Evolutionary conservation across 2,113 vertebrate genomes (phyloP).

Genomic region (Oreochromis spilurus): DNA sequence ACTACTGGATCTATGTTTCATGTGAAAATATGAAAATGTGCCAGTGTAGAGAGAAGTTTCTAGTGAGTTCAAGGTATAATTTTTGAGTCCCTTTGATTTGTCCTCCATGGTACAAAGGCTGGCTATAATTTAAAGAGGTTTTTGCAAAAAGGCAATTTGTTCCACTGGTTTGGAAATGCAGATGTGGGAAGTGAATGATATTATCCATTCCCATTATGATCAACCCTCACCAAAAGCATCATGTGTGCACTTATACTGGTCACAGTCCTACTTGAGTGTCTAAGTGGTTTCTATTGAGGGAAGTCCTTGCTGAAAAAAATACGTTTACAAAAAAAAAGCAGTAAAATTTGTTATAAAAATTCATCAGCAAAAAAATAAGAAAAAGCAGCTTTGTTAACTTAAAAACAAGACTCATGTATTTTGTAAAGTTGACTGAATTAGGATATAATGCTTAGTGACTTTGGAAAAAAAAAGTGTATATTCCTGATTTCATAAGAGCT

Average conservation of each 20-base stretch:
- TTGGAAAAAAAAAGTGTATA: neutral
- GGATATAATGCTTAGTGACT: neutral
- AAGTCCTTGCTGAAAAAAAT: neutral
- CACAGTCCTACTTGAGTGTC: neutral
- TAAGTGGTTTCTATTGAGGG: neutral
- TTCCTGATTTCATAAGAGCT: neutral
- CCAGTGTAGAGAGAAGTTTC: neutral
- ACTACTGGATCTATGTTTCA: neutral
- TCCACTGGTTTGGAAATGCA: neutral
- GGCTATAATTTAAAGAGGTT: conserved; percentile 1
- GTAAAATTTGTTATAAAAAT: neutral
- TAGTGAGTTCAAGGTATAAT: neutral
- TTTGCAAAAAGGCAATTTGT: conserved; percentile 6
- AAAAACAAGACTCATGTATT: neutral
- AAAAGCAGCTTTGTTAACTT: neutral
- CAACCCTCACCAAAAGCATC: neutral
- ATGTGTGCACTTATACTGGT: neutral
- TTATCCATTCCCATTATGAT: conserved; percentile 10
- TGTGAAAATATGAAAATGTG: neutral
- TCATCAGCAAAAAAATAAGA: neutral
- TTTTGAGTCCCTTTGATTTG: conserved; percentile 1
- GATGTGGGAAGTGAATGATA: conserved; percentile 26
- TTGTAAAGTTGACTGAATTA: neutral
- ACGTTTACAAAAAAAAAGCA: neutral
- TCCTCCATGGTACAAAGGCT: neutral